A percentile compares a stretch with the other conserved stretches of the same genome.
These are phyloP conservation scores for Drosophila mayri DNA, from an alignment of 1,140 invertebrate genomes.

Conservation along the genomic window DNA sequence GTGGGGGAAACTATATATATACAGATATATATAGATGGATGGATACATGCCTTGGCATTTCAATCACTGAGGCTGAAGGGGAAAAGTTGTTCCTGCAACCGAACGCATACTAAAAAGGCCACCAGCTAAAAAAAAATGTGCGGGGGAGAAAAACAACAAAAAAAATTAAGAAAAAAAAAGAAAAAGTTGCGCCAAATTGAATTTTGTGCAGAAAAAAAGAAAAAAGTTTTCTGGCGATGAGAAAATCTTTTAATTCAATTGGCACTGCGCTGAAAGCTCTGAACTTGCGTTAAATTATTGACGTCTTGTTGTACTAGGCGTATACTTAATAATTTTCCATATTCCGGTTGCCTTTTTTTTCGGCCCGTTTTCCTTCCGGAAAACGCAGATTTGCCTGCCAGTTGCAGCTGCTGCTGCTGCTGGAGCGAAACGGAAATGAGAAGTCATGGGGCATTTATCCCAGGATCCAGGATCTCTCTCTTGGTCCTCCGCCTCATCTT, in stretches of 20 bases:
- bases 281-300: constrained; percentile 66
- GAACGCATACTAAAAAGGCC: constrained; percentile 72
- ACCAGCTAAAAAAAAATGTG: constrained; percentile 46
- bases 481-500: constrained; percentile 4
- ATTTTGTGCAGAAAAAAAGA: constrained; percentile 59
- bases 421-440: constrained; percentile 60
- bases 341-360: constrained; percentile 23
- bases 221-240: constrained; percentile 33
- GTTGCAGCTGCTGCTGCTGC: constrained; percentile 56
- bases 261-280: constrained; percentile 9
- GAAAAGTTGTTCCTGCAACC: constrained; percentile 57
- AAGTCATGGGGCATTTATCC: constrained; percentile 68
- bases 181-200: constrained; percentile 74
- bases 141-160: constrained; percentile 10
- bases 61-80: constrained; percentile 60
- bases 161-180: constrained; percentile 10
- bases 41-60: constrained; percentile 52
- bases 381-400: constrained; percentile 67
- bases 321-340: constrained; percentile 56
- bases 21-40: constrained; percentile 15
- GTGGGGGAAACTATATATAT: constrained; percentile 2
- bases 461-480: constrained; percentile 42
- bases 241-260: constrained; percentile 46
- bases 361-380: constrained; percentile 38
- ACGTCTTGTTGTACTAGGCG: constrained; percentile 60